phyloP scores from a whole-genome alignment of 1,140 invertebrate species.

The silkworm (Bombyx mori) region ASM3026992v2 NC_085124.1:11783501-11784000 shows the following conservation, averaged over 20 bases:
- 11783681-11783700: constrained; percentile 48
- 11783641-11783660: constrained; percentile 46
- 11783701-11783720: constrained; percentile 45
- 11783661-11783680: constrained; percentile 46
- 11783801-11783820: no score
- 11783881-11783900: no score
- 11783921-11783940: no score
- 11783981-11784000: no score
- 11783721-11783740: constrained; percentile 59
- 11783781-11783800: constrained; percentile 44
- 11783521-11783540: constrained; percentile 18
- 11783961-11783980: no score
- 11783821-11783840: no score
- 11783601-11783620: constrained; percentile 57
- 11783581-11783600: constrained; percentile 59
- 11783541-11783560: constrained; percentile 24
- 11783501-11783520: constrained; percentile 26
- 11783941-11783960: no score
- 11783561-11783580: constrained; percentile 48
- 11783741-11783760: constrained; percentile 53
- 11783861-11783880: no score
- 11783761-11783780: constrained; percentile 43
- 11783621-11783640: constrained; percentile 55
- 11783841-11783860: no score
- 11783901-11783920: no score